Percentiles rank a stretch among this genome's conserved stretches.
Conservation (phyloP, 2,888 invertebrate genomes). For the Erannis defoliaria region DNA sequence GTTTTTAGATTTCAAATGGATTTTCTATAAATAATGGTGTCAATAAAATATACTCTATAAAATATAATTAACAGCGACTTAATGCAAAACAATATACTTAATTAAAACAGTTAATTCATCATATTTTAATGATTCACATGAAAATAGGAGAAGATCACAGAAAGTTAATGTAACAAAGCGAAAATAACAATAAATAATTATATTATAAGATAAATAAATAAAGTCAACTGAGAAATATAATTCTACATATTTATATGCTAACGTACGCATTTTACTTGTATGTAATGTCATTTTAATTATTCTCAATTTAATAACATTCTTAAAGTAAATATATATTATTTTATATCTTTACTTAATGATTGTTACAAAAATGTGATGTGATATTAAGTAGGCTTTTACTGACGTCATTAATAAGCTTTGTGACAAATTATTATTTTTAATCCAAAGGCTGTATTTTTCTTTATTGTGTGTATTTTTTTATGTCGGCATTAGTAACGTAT, state of each 20-base stretch:
- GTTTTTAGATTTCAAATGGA: no score
- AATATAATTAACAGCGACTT: no score
- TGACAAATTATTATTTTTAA: no score
- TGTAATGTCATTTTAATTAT: neutral
- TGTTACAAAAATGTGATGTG: neutral
- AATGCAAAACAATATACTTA: no score
- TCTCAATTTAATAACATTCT: neutral
- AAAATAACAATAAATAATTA: neutral
- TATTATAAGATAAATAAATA: neutral
- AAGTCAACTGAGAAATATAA: neutral
- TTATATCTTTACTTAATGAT: neutral
- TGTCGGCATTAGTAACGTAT: neutral
- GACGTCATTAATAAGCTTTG: no score
- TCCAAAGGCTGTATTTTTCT: no score
- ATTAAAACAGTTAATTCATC: neutral
- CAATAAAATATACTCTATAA: no score
- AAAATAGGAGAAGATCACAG: neutral
- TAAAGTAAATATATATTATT: neutral
- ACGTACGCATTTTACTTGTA: neutral
- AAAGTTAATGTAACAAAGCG: neutral
- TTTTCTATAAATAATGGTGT: no score
- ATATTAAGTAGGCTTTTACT: neutral
- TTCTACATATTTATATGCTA: neutral
- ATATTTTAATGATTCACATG: neutral
- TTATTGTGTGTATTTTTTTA: no score